Percentiles rank a stretch among this genome's conserved stretches.
Conservation (phyloP, 1,140 invertebrate species). For the Hyposmocoma kahamanoa region DNA sequence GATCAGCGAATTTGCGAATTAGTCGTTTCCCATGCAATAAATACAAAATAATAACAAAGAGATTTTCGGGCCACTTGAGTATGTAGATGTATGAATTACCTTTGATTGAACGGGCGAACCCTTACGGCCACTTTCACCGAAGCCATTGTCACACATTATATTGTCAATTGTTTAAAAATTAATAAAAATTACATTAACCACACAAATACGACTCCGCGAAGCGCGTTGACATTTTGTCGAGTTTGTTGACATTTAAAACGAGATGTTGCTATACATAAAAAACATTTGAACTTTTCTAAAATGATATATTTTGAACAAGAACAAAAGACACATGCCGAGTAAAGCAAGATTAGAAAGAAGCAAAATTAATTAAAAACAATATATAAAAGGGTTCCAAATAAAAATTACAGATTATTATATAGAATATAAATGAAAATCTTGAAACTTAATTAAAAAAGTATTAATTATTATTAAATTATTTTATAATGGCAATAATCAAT, state of each 20-base stretch:
- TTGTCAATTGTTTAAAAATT: constrained; percentile 43
- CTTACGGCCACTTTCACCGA: constrained; percentile 88
- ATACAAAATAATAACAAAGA: neutral
- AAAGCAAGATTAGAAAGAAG: too few species aligned
- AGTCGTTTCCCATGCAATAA: constrained; percentile 20
- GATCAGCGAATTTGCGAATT: constrained; percentile 29
- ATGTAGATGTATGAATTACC: constrained; percentile 66
- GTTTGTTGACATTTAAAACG: constrained; percentile 21
- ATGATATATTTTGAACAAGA: too few species aligned
- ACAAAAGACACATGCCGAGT: too few species aligned
- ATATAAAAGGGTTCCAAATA: too few species aligned
- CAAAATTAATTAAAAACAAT: too few species aligned
- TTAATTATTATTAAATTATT: too few species aligned
- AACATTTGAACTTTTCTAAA: constrained; percentile 2
- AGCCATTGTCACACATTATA: constrained; percentile 79
- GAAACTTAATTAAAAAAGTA: too few species aligned
- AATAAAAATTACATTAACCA: constrained; percentile 47
- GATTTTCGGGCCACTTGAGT: neutral
- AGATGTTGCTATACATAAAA: constrained; percentile 1
- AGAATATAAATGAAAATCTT: too few species aligned
- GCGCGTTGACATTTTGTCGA: constrained; percentile 47
- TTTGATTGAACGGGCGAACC: constrained; percentile 87
- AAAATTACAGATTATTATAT: too few species aligned
- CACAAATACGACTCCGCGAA: constrained; percentile 49
- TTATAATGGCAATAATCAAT: too few species aligned